phyloP scores from a whole-genome alignment of 2,888 invertebrate genomes.

The Lasioglossum marginatum region DNA sequence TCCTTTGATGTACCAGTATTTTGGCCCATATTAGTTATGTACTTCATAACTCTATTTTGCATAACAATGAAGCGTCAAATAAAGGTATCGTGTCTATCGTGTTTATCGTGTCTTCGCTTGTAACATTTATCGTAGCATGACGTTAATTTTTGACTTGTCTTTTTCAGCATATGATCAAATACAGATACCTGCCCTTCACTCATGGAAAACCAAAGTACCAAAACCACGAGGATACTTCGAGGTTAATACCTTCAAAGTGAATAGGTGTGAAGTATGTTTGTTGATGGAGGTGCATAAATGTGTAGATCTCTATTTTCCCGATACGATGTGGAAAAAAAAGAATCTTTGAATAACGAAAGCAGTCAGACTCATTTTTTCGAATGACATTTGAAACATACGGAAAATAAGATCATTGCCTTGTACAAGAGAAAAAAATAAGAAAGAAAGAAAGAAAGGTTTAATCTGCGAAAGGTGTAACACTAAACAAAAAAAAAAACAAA shows the following conservation, averaged over 20 bases:
- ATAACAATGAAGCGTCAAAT: slow-evolving; percentile 99
- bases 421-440: slow-evolving; percentile 22
- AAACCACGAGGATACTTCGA: slow-evolving; percentile 86
- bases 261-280: slow-evolving; percentile 75
- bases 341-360: slow-evolving; percentile 57
- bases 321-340: slow-evolving; percentile 52
- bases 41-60: slow-evolving; percentile 98
- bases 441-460: slow-evolving; percentile 31
- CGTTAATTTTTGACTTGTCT: neutral
- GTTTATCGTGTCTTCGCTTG: neutral
- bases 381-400: slow-evolving; percentile 55
- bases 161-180: slow-evolving; percentile 99
- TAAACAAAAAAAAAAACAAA: slow-evolving; percentile 44
- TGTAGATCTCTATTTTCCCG: slow-evolving; percentile 76
- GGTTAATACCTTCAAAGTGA: slow-evolving; percentile 81
- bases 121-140: neutral
- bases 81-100: no score
- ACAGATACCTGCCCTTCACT: slow-evolving; percentile 99
- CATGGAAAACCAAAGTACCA: slow-evolving; percentile 98
- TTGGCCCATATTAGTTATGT: slow-evolving; percentile 99
- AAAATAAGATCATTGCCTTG: slow-evolving; percentile 63
- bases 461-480: slow-evolving; percentile 55
- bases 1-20: slow-evolving; percentile 99
- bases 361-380: slow-evolving; percentile 65
- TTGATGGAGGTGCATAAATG: slow-evolving; percentile 75